Conservation (phyloP, 1,140 invertebrate species). For the Orius insidiosus region DNA sequence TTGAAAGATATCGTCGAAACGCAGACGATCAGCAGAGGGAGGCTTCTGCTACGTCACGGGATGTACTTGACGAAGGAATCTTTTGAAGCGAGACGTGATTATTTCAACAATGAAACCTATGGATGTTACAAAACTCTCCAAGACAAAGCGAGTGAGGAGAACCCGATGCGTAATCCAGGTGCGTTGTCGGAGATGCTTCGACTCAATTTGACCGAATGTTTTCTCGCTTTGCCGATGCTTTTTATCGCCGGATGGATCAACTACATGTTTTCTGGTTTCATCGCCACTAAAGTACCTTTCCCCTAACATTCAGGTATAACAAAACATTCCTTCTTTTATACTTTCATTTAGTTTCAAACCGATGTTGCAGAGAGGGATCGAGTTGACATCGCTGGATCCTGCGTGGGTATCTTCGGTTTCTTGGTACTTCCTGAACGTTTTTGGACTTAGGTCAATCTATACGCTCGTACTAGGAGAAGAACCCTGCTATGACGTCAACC, state of each 20-base stretch:
- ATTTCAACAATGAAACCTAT: slow-evolving; percentile 88
- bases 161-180: slow-evolving; percentile 92
- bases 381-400: slow-evolving; percentile 85
- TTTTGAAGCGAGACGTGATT: slow-evolving; percentile 84
- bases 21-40: slow-evolving; percentile 86
- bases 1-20: slow-evolving; percentile 88
- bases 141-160: slow-evolving; percentile 62
- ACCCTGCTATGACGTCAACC: slow-evolving; percentile 74
- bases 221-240: slow-evolving; percentile 82
- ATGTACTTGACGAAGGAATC: slow-evolving; percentile 85
- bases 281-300: slow-evolving; percentile 83
- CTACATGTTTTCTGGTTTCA: slow-evolving; percentile 92
- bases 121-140: slow-evolving; percentile 82
- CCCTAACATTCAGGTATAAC: slow-evolving; percentile 71
- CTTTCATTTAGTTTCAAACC: slow-evolving; percentile 69
- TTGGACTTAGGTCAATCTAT: slow-evolving; percentile 95
- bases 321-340: too few species aligned
- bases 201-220: slow-evolving; percentile 83
- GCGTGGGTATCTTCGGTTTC: slow-evolving; percentile 99
- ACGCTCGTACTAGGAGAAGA: slow-evolving; percentile 94
- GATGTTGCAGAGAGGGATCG: slow-evolving; percentile 96
- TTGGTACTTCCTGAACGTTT: slow-evolving; percentile 99
- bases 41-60: slow-evolving; percentile 88
- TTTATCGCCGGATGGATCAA: slow-evolving; percentile 99
- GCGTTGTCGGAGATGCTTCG: slow-evolving; percentile 99